phyloP scores from a whole-genome alignment of 2,113 vertebrate species.

The Murina feae region DNA sequence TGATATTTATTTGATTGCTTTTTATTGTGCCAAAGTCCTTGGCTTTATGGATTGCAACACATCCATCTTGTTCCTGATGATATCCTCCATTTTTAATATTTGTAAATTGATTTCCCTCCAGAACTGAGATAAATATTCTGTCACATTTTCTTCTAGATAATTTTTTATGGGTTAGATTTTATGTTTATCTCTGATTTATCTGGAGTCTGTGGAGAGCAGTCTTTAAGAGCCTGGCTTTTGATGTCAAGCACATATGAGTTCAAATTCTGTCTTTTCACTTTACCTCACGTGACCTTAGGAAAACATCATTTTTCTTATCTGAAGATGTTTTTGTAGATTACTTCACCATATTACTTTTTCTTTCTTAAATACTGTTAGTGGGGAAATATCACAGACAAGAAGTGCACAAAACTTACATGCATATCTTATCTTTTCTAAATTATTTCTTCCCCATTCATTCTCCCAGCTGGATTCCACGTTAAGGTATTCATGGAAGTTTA shows the following conservation, averaged over 20 bases:
- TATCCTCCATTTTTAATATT: slow-evolving; percentile 60
- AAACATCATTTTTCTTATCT: not conserved
- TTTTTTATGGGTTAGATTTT: slow-evolving; percentile 50
- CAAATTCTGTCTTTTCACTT: slow-evolving; percentile 25
- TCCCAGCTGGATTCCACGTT: not conserved
- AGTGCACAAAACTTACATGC: not conserved
- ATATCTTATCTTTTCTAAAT: not conserved
- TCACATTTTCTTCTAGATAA: slow-evolving; percentile 46
- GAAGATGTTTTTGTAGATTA: not conserved
- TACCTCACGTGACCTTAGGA: not conserved
- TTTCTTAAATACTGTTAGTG: not conserved
- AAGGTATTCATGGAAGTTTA: not conserved
- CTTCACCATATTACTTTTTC: not conserved
- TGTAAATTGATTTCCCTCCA: slow-evolving; percentile 49
- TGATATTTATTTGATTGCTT: slow-evolving; percentile 60
- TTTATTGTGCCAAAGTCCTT: slow-evolving; percentile 37
- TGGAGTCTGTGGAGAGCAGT: not conserved
- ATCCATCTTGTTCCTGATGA: slow-evolving; percentile 56
- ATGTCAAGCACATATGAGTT: not conserved
- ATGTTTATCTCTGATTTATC: slow-evolving; percentile 3
- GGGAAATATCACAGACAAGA: not conserved
- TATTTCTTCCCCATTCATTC: not conserved
- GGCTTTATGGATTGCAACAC: slow-evolving; percentile 50
- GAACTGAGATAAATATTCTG: slow-evolving; percentile 54
- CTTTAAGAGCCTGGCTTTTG: not conserved